Conservation (phyloP, 2,797 vertebrate species). For the Stomatorhinus walkeri region DNA sequence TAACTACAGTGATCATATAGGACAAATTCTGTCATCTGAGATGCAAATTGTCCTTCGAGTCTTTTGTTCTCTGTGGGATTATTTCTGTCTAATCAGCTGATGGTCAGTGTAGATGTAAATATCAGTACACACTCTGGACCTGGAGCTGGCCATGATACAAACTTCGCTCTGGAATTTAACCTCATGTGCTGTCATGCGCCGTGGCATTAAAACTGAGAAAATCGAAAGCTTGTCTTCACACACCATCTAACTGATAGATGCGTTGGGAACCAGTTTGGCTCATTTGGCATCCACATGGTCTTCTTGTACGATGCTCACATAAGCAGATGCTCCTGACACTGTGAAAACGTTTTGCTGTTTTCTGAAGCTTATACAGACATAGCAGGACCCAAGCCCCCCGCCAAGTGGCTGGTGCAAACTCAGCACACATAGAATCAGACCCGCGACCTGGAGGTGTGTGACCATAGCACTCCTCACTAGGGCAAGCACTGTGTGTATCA, state of each 20-base stretch:
- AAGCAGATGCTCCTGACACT: background rate
- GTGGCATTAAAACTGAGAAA: constrained; percentile 24
- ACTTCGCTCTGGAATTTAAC: too few relatives aligned
- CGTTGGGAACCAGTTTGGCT: constrained; percentile 5
- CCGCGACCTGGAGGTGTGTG: too few relatives aligned
- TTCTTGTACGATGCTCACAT: background rate
- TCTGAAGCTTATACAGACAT: background rate
- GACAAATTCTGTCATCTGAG: background rate
- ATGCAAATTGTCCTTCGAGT: background rate
- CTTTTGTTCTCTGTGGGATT: background rate
- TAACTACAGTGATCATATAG: background rate
- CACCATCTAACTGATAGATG: constrained; percentile 27
- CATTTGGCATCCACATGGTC: background rate
- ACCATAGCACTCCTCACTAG: background rate
- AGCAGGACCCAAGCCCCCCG: background rate
- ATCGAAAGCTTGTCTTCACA: constrained; percentile 33
- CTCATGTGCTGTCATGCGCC: background rate
- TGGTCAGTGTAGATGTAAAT: background rate
- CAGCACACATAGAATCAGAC: background rate
- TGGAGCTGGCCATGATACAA: background rate
- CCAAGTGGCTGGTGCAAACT: background rate
- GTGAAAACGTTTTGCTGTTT: background rate
- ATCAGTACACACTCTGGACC: background rate
- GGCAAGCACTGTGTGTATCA: too few relatives aligned
- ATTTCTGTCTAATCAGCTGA: background rate